Evolutionary conservation across 1,140 invertebrate genomes (phyloP), one percentile per base, ranked within the genome.

Genomic region (Potamilus streckersoni): DNA sequence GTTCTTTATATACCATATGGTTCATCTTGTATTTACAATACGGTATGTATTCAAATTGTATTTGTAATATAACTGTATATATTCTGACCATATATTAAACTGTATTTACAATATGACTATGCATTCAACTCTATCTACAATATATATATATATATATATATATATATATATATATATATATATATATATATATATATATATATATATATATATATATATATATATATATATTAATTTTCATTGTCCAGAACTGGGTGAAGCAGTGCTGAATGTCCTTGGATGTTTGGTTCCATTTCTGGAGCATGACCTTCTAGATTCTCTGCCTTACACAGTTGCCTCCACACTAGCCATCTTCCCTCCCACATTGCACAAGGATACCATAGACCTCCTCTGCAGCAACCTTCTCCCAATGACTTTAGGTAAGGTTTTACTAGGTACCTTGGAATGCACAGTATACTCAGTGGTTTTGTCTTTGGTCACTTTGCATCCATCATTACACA

Each of bases 321-420:
- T 99, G 80, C 96, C 98, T 27, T 98, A 98, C 87, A 92, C 98
- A 78, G 94, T 97, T 67, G 97, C 98, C 14, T 96, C 96, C 79
- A 95, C 96, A 79, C 94, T 99, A 82, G 95, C 96, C 65, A 94
- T 97, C 59, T 93, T 99, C 83, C 98, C 98, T 6, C 92, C 92
- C 63, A 93, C 94, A 69, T 91, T 99, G 56, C 97, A 99, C 89
- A 96, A 97, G 89, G 96, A 98, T 83, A 96, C 99, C 77, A 93
- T 99, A 55, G 96, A 99, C 88, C 93, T 97, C 73, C 92, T 99
- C 17, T 98, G 97, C 89, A 98, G 96, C 87, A 97, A 98, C 89
- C 94, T 99, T 87, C 91, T 99, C 69, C 98, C 98, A 12, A 98
- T 98, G 90, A 98, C 97, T 57, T 95, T 99, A 83, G 94, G 96